These are phyloP conservation scores for Peucedramus taeniatus DNA, from an alignment of 2,113 vertebrate genomes.

Conservation along the genomic window DNA sequence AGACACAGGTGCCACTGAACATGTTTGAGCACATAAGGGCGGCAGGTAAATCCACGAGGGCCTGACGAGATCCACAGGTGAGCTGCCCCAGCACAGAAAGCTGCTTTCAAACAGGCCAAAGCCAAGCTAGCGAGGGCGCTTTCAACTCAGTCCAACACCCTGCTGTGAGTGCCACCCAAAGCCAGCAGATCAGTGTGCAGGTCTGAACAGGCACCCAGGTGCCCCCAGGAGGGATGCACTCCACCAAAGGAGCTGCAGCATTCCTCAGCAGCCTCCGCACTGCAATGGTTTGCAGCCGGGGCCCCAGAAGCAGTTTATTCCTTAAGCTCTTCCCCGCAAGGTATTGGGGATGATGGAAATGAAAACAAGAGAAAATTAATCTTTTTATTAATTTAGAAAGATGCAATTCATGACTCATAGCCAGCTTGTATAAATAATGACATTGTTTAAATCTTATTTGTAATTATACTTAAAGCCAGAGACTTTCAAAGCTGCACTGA, in stretches of 20 bases:
- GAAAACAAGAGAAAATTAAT: constrained; percentile 12
- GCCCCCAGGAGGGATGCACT: neutral
- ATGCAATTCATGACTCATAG: neutral
- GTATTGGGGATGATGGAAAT: neutral
- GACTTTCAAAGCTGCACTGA: constrained; percentile 15
- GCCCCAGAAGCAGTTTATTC: neutral
- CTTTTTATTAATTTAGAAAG: constrained; percentile 15
- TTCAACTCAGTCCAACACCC: constrained; percentile 28
- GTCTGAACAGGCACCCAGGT: neutral
- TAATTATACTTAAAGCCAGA: constrained; percentile 23
- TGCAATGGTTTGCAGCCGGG: neutral
- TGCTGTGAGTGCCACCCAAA: neutral
- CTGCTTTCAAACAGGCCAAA: neutral
- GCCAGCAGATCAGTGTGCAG: neutral
- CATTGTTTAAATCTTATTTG: constrained; percentile 42
- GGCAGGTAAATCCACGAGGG: neutral
- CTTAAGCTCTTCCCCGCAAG: neutral
- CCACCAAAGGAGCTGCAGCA: neutral
- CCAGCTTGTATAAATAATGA: neutral
- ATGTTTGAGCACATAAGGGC: fast-evolving
- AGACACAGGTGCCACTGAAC: fast-evolving
- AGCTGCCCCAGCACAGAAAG: neutral
- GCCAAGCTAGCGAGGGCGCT: neutral
- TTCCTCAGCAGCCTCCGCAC: neutral
- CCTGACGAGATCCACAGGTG: neutral